These are phyloP conservation scores for Burhinus oedicnemus DNA, from an alignment of 2,113 vertebrate species.

Conservation along the genomic window DNA sequence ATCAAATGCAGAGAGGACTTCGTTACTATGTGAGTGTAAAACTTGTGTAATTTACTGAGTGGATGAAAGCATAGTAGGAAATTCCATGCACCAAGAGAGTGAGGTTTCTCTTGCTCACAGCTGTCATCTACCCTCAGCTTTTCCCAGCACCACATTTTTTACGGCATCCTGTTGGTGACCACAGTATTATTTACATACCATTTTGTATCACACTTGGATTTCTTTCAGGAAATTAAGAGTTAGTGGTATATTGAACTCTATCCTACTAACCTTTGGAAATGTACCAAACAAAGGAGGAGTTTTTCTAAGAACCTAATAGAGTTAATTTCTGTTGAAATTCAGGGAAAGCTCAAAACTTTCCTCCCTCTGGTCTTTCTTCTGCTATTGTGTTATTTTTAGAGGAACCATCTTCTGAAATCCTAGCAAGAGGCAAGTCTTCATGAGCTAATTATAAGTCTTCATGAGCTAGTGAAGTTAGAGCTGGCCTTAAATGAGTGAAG, in stretches of 20 bases:
- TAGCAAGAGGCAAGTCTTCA: not conserved
- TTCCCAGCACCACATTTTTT: constrained; percentile 5
- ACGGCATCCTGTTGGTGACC: constrained; percentile 25
- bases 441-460: not conserved
- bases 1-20: not conserved
- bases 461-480: not conserved
- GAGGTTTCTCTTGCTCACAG: not conserved
- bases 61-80: not conserved
- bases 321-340: constrained; percentile 1
- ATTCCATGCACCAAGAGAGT: not conserved
- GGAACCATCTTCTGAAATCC: not conserved
- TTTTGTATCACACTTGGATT: constrained; percentile 2
- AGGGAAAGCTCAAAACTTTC: not conserved
- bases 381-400: not conserved
- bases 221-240: constrained; percentile 15
- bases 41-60: not conserved
- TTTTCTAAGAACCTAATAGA: not conserved
- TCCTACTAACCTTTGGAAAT: constrained; percentile 12
- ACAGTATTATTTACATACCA: constrained; percentile 9
- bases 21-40: not conserved
- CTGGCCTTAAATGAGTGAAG: not conserved
- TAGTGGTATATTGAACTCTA: not conserved
- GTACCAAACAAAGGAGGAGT: not conserved
- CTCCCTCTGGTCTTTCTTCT: not conserved
- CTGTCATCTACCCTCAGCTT: not conserved